Evolutionary conservation across 1,140 invertebrate species (phyloP).

Genomic region (Brachionus koreanus): DNA sequence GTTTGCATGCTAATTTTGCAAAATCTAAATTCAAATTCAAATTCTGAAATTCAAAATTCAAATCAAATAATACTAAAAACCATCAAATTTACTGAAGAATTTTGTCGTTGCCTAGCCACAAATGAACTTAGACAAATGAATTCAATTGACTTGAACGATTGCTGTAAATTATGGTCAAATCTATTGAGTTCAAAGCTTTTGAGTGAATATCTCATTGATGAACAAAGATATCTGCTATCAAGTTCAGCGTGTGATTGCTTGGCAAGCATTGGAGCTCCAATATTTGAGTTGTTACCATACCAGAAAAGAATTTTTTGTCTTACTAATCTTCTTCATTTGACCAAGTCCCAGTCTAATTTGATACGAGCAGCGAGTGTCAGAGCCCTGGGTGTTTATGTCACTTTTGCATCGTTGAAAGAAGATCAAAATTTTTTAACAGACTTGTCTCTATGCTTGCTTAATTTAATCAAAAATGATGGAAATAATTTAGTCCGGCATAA

Average conservation of each 20-base stretch:
- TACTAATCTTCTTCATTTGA: conserved; percentile 40
- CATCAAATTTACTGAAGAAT: conserved; percentile 32
- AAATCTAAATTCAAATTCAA: background rate
- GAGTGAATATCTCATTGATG: conserved; percentile 17
- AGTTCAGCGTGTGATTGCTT: conserved; percentile 33
- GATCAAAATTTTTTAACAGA: conserved; percentile 42
- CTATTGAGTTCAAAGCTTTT: conserved; percentile 18
- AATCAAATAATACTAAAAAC: conserved; percentile 9
- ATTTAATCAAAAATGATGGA: background rate
- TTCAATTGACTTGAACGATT: conserved; percentile 42
- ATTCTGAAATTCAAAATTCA: background rate
- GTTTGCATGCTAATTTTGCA: conserved; percentile 7
- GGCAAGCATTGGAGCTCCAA: conserved; percentile 23
- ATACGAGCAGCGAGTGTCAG: conserved; percentile 33
- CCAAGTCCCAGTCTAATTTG: conserved; percentile 39
- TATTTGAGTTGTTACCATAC: conserved; percentile 33
- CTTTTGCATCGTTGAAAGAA: conserved; percentile 42
- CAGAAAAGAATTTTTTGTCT: conserved; percentile 39
- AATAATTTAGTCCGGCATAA: conserved; percentile 38
- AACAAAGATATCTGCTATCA: conserved; percentile 35
- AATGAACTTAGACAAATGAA: conserved; percentile 18
- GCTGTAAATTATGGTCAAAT: conserved; percentile 39
- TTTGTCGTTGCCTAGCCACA: conserved; percentile 28
- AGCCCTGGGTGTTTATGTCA: conserved; percentile 38
- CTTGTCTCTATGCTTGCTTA: conserved; percentile 7